A percentile compares a stretch with the other conserved stretches of the same genome.
These are phyloP conservation scores for Polia nebulosa DNA, from an alignment of 2,888 invertebrate genomes.

Conservation along the genomic window DNA sequence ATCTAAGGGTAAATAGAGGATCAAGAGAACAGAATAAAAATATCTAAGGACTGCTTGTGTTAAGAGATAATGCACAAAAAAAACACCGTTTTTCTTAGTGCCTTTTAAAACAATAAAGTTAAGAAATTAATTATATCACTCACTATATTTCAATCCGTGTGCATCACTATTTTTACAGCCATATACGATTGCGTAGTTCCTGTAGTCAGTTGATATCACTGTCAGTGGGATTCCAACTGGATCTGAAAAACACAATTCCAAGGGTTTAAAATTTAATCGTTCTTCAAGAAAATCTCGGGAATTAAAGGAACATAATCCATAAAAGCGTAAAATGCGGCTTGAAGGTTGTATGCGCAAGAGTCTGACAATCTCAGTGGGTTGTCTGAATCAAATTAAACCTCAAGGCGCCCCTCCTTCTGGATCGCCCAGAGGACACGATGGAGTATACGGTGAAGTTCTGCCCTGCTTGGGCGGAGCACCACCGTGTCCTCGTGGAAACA, in stretches of 20 bases:
- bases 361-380: no score
- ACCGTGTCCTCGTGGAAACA: no score
- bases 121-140: slow-evolving; percentile 64
- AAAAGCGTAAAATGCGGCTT: no score
- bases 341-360: no score
- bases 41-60: background rate
- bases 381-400: no score
- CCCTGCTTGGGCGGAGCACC: no score
- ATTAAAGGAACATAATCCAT: no score
- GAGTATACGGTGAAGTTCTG: no score
- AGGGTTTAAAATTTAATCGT: background rate
- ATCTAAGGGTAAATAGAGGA: background rate
- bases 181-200: slow-evolving; percentile 82
- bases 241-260: slow-evolving; percentile 73
- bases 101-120: background rate
- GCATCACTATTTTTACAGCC: slow-evolving; percentile 79
- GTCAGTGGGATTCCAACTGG: slow-evolving; percentile 83
- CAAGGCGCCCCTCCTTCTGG: no score
- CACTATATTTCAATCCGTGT: slow-evolving; percentile 81
- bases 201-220: slow-evolving; percentile 83
- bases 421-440: no score
- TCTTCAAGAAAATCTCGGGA: background rate
- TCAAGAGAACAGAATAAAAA: background rate
- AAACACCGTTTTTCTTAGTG: no score
- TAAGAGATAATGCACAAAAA: no score